Conservation (phyloP, 2,113 vertebrate genomes). For the Microcebus griseorufus region DNA sequence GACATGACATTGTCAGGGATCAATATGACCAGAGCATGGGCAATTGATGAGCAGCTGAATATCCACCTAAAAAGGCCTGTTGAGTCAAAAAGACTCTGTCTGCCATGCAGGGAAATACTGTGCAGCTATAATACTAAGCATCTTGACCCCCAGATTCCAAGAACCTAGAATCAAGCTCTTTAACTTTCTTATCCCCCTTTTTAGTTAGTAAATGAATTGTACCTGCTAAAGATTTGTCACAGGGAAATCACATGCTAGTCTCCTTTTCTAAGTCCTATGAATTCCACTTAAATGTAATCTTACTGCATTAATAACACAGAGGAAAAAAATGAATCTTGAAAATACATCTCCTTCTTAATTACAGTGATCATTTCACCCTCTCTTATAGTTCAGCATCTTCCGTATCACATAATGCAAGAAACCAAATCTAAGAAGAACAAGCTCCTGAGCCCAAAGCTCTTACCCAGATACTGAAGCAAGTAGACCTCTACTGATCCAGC, state of each 20-base stretch:
- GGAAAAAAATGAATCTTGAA: background rate
- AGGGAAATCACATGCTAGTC: background rate
- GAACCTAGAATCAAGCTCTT: background rate
- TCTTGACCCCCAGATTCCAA: background rate
- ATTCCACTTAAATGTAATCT: background rate
- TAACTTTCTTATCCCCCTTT: background rate
- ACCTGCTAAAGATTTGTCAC: background rate
- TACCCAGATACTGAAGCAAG: background rate
- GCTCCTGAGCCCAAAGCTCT: background rate
- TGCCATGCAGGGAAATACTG: background rate
- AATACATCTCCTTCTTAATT: background rate
- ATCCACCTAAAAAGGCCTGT: background rate
- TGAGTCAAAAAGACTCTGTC: background rate
- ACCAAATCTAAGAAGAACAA: background rate
- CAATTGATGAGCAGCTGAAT: background rate
- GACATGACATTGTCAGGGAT: background rate
- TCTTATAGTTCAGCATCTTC: background rate
- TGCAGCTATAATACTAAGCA: background rate
- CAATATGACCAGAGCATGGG: background rate
- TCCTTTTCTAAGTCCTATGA: background rate
- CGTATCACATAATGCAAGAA: background rate
- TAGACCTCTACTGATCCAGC: background rate
- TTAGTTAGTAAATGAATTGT: background rate
- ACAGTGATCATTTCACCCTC: background rate
- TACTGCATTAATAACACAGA: background rate